Evolutionary conservation across 2,113 vertebrate species (phyloP).

Genomic region (Pantherophis guttatus): DNA sequence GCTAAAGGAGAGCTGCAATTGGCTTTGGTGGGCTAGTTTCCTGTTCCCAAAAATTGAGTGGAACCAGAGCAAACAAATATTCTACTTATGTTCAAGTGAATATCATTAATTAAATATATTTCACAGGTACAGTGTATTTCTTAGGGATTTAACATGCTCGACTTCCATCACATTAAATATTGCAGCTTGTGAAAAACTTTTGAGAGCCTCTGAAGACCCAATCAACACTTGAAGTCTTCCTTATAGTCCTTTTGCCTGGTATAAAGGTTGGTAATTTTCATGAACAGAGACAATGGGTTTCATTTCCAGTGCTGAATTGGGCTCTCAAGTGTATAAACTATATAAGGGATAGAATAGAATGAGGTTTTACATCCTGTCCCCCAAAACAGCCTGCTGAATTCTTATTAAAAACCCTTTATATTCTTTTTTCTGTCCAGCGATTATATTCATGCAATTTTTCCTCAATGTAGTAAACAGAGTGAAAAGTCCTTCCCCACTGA

Average conservation of each 20-base stretch:
- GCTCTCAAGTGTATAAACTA: neutral
- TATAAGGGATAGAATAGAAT: neutral
- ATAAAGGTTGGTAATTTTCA: neutral
- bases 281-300: neutral
- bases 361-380: neutral
- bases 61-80: neutral
- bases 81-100: neutral
- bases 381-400: neutral
- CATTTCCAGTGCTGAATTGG: neutral
- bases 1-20: neutral
- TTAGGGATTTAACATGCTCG: neutral
- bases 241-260: neutral
- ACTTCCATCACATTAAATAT: neutral
- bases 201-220: neutral
- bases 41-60: neutral
- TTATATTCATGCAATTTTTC: neutral
- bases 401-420: neutral
- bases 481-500: neutral
- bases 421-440: neutral
- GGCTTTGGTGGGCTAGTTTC: neutral
- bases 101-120: neutral
- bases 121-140: neutral
- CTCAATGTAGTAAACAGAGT: neutral
- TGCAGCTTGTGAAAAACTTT: neutral
- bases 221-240: neutral